These are phyloP conservation scores for Aspidiotus destructor DNA, from an alignment of 2,888 invertebrate genomes.

Conservation along the genomic window DNA sequence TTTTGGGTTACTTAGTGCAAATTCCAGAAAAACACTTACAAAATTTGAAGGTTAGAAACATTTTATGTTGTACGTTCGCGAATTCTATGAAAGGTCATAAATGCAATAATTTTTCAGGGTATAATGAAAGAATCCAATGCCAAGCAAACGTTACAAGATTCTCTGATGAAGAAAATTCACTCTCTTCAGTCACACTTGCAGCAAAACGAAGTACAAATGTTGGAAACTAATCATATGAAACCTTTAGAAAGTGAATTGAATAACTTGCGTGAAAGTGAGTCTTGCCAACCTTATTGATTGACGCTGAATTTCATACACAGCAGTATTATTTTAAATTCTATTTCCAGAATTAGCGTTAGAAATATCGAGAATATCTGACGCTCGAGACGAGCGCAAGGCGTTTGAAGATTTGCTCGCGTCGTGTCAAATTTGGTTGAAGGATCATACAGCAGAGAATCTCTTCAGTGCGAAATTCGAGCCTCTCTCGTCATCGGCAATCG, in stretches of 20 bases:
- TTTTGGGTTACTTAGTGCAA: constrained; percentile 28
- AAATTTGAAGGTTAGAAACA: constrained; percentile 24
- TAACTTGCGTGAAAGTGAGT: constrained; percentile 29
- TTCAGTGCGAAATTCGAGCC: constrained; percentile 54
- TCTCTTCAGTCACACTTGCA: constrained; percentile 76
- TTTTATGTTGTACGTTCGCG: too few species aligned
- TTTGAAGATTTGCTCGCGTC: constrained; percentile 24
- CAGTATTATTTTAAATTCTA: constrained; percentile 14
- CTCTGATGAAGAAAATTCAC: constrained; percentile 32
- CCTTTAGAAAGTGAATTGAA: constrained; percentile 32
- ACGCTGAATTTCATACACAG: not conserved
- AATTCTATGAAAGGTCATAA: not conserved
- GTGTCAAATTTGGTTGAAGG: constrained; percentile 27
- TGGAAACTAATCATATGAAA: constrained; percentile 47
- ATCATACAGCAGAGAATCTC: constrained; percentile 20
- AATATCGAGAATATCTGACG: constrained; percentile 3
- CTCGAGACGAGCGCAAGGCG: constrained; percentile 16
- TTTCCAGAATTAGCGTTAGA: constrained; percentile 22
- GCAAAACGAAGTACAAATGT: constrained; percentile 67
- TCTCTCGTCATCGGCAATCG: constrained; percentile 68
- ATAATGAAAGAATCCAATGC: constrained; percentile 74
- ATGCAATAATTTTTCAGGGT: constrained; percentile 42
- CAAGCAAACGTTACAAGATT: constrained; percentile 59
- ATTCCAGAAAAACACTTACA: constrained; percentile 33
- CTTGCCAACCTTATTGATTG: not conserved